Conservation (phyloP, 2,888 invertebrate species). For the Nomada hirtipes region DNA sequence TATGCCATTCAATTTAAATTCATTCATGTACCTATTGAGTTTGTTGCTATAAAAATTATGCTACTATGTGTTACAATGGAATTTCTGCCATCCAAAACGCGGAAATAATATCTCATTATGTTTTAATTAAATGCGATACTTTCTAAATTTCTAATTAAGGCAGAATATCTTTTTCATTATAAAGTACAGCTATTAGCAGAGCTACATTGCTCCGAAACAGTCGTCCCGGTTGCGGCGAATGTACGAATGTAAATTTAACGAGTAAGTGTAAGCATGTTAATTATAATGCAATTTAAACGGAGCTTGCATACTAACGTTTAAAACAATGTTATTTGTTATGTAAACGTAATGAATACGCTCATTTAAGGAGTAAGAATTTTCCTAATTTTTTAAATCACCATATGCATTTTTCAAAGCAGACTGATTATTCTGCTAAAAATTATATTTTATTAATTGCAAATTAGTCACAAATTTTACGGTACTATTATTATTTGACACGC, state of each 20-base stretch:
- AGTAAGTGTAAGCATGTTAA: background rate
- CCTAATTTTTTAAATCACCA: background rate
- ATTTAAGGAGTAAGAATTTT: too few species aligned
- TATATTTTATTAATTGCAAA: too few species aligned
- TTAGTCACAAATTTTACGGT: too few species aligned
- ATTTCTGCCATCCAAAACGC: background rate
- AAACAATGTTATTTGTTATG: slow-evolving; percentile 2
- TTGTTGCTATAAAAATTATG: background rate
- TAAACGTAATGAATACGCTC: too few species aligned
- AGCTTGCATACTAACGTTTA: slow-evolving; percentile 1
- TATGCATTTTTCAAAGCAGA: background rate
- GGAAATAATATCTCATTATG: background rate
- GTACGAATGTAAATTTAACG: slow-evolving; percentile 11
- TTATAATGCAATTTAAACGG: slow-evolving; percentile 4
- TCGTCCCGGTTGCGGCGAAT: background rate
- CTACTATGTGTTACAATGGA: background rate
- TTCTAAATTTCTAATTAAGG: slow-evolving; percentile 12
- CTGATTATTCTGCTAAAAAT: too few species aligned
- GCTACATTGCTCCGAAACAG: background rate
- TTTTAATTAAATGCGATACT: background rate
- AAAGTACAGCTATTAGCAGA: background rate
- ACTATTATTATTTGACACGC: too few species aligned
- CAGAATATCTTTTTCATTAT: too few species aligned
- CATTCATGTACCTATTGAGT: too few species aligned
- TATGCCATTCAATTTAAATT: background rate